These are phyloP conservation scores for Bicyclus anynana DNA, from an alignment of 1,140 invertebrate species.

Conservation along the genomic window DNA sequence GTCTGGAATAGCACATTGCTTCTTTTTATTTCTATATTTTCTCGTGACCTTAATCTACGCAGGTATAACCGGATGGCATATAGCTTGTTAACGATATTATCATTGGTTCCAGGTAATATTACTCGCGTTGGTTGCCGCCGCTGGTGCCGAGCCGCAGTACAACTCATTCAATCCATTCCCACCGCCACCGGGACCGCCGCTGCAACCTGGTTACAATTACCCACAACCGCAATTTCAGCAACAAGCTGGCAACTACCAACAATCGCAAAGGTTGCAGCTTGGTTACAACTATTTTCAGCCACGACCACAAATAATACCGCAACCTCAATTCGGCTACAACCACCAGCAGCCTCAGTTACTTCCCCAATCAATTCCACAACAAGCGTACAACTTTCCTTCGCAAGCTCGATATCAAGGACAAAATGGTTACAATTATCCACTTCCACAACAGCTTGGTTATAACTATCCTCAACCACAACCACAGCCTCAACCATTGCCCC, in stretches of 20 bases:
- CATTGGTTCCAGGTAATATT: slow-evolving; percentile 6
- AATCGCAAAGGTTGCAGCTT: neutral
- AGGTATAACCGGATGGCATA: no score
- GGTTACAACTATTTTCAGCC: neutral
- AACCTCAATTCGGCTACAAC: neutral
- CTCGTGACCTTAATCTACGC: no score
- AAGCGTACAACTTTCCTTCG: slow-evolving; percentile 3
- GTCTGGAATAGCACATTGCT: no score
- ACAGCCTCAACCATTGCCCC: slow-evolving; percentile 21
- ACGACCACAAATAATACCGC: neutral
- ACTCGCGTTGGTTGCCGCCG: neutral
- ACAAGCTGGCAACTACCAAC: neutral
- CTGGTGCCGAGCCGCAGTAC: neutral
- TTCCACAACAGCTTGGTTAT: neutral
- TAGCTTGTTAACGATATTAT: no score
- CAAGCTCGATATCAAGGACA: no score
- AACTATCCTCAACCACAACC: slow-evolving; percentile 16
- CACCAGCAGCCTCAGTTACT: neutral
- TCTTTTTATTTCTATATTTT: no score
- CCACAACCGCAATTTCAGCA: slow-evolving; percentile 9
- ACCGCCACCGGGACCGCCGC: neutral
- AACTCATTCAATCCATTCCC: neutral
- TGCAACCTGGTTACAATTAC: neutral
- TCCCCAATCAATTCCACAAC: neutral
- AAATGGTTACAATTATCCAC: slow-evolving; percentile 8